These are phyloP conservation scores for Verasper variegatus DNA, from an alignment of 2,113 vertebrate species.

Conservation along the genomic window DNA sequence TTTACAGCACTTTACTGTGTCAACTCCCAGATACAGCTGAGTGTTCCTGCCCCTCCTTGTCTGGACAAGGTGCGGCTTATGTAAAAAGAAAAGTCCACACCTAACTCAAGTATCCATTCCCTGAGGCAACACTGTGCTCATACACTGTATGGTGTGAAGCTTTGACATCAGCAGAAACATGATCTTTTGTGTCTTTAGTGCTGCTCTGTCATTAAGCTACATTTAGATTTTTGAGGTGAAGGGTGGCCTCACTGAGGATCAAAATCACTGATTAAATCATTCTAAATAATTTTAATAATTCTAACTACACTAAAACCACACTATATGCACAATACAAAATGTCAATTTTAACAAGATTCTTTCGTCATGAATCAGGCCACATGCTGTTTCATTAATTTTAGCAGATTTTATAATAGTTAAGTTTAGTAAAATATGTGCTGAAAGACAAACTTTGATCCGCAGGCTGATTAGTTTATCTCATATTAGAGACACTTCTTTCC, in stretches of 20 bases:
- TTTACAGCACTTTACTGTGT: conserved; percentile 11
- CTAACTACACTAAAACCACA: neutral
- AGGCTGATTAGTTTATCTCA: neutral
- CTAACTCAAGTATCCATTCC: conserved; percentile 16
- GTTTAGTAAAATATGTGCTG: neutral
- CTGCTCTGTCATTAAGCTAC: neutral
- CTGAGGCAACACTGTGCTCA: conserved; percentile 15
- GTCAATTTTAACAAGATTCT: neutral
- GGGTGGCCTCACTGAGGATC: too few relatives aligned
- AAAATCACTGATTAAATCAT: too few relatives aligned
- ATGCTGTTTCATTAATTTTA: neutral
- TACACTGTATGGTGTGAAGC: neutral
- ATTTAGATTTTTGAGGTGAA: neutral
- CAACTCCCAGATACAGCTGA: conserved; percentile 21
- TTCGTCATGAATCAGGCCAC: too few relatives aligned
- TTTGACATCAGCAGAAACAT: neutral
- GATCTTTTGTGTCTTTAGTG: neutral
- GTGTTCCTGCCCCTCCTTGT: conserved; percentile 33
- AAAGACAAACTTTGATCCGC: neutral
- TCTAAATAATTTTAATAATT: neutral
- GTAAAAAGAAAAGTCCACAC: conserved; percentile 10
- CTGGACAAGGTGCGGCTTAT: conserved; percentile 31
- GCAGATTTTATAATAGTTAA: neutral
- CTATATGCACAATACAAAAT: neutral
- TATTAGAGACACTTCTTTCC: too few relatives aligned